Evolutionary conservation across 1,140 invertebrate species (phyloP), one percentile per base, ranked within the genome.

Genomic region (Heliconius eleuchia): DNA sequence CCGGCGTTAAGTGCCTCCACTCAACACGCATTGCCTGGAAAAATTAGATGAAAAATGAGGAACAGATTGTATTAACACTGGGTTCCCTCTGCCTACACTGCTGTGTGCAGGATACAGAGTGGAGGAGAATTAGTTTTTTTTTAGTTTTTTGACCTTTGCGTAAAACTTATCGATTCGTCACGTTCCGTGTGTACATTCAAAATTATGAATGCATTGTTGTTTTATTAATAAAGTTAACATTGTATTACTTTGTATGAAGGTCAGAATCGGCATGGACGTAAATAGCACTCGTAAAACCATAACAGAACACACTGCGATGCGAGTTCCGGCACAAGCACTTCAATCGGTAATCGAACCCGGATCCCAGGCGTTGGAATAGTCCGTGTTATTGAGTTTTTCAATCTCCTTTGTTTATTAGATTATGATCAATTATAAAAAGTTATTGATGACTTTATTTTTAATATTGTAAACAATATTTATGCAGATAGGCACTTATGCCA

Each of bases 341-440:
- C 73, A 83, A 76, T 77, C 84, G 82, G 83, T 80, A 83, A 84
- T 82, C 84, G 86, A 87, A 87, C 86, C 86, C 86, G 86, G 86
- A 87, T 85, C 70, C 73, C 74, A 60, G 19, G 39, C 70, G 78
- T 75, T 23, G 19, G 76, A 80, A 81, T 83, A 76, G 50, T 79
- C 60, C 39, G 55, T 74, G 72, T 76, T 78, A 73, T 80, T 76
- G 71, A 60, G 23, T 73, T 80, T 77, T 78, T 78, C 77, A 73
- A 73, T 76, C 77, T 75, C 80, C 73, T 78, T 82, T 82, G 80
- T 82, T 79, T 78, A 81, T 71, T 72, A 78, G 77, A 82, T 82
- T 76, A 76, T 70, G 72, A 81, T 82, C 80, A 60, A 78, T 73
- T 76, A 78, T 55, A 60, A 80, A 76, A 72, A 74, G 39, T 71